Base-by-base conservation (phyloP, 2,113 vertebrate species). In the Peromyscus californicus region DNA sequence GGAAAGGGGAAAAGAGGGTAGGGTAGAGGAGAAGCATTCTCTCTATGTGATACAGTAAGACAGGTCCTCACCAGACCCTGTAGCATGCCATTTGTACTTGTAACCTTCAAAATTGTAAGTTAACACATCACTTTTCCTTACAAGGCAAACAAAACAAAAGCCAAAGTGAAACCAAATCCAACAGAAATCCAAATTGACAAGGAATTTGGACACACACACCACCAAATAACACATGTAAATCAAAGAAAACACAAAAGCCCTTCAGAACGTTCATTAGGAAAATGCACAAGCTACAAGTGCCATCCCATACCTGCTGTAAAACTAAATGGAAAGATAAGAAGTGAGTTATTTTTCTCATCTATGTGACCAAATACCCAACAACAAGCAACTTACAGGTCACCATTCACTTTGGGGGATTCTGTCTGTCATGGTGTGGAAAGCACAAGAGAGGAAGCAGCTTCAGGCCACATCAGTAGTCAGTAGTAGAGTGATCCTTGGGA, bases 211-310 rank as follows among this genome's bases (percentile, higher is more conserved):
- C 45, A 79, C 1, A 2, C 15, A 0, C 21, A 26, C 22, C 57
- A 3, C 22, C 65, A 42, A 16, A 88, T 70, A 80, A 80, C 1
- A 0, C 13, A 3, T 17, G 2, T 11, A 54, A 45, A 15, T 21
- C 15, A 1, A 42, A 19, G 0, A 36, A 31, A 7, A 2, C 3
- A 0, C 19, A 33, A 5, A 26, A 10, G 4, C 5, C 29, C 48
- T 24, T 10, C 7, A 7, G 39, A 11, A 1, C 7, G 1, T 57
- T 4, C 45, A 2, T 19, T 17, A 17, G 67, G 42, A 80, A 48
- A 45, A 26, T 1, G 22, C 42, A 33, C 1, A 36, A 59, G 39
- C 33, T 42, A 17, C 13, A 33, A 24, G 0, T 36, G 61, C 7
- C 17, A 13, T 63, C 42, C 24, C 45, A 21, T 4, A 7, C 12